phyloP scores from a whole-genome alignment of 2,888 invertebrate genomes.

The Lymantria monacha region DNA sequence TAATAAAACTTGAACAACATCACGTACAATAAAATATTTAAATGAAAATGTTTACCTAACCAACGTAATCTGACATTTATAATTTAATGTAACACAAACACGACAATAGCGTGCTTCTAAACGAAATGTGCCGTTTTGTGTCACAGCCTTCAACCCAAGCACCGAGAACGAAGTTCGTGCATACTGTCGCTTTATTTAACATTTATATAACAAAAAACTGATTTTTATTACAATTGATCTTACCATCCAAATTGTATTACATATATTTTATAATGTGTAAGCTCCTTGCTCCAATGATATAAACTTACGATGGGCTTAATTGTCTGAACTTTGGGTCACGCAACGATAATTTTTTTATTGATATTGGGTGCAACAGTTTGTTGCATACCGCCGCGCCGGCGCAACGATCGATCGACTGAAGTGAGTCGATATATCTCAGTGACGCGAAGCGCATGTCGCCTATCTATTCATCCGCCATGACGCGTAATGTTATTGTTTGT shows the following conservation, averaged over 20 bases:
- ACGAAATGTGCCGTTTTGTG: conserved; percentile 49
- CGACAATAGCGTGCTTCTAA: conserved; percentile 56
- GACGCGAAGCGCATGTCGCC: too few relatives aligned
- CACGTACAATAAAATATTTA: conserved; percentile 53
- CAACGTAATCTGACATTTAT: conserved; percentile 55
- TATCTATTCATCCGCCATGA: too few relatives aligned
- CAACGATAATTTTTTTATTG: too few relatives aligned
- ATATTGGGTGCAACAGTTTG: too few relatives aligned
- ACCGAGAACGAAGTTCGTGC: conserved; percentile 18
- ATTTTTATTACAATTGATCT: conserved; percentile 33
- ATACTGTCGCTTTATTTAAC: conserved; percentile 34
- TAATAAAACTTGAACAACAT: conserved; percentile 36
- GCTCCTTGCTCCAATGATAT: too few relatives aligned
- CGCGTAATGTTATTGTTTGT: too few relatives aligned
- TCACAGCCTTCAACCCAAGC: conserved; percentile 35
- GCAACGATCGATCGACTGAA: too few relatives aligned
- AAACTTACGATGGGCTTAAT: too few relatives aligned
- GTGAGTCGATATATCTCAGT: too few relatives aligned
- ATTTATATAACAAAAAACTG: conserved; percentile 35
- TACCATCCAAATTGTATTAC: neutral
- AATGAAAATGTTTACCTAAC: conserved; percentile 58
- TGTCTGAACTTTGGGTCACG: too few relatives aligned
- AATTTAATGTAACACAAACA: conserved; percentile 67
- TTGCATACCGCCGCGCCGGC: too few relatives aligned
- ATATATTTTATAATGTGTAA: too few relatives aligned